Conservation (phyloP, 1,140 invertebrate species). For the Eumeta japonica region DNA sequence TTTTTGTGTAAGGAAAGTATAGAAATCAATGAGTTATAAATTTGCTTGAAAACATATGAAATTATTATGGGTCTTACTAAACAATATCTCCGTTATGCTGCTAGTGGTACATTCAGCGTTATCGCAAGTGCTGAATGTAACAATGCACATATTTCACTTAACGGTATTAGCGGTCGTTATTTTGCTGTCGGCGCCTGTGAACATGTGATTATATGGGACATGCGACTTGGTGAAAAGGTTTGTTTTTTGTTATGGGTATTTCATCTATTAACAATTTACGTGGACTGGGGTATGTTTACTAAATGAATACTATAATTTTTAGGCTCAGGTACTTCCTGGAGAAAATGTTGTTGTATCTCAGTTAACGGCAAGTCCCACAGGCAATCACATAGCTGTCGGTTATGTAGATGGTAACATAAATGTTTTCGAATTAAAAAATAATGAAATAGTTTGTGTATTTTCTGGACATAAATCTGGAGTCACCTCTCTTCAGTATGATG, state of each 20-base stretch:
- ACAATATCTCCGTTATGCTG: conserved; percentile 89
- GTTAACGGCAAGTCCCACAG: conserved; percentile 70
- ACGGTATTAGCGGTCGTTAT: conserved; percentile 76
- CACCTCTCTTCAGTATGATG: conserved; percentile 80
- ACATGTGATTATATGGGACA: conserved; percentile 92
- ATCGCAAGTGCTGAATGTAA: conserved; percentile 80
- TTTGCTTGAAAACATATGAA: too few relatives aligned
- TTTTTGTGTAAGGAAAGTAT: too few relatives aligned
- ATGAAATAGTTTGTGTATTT: conserved; percentile 75
- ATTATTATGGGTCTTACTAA: conserved; percentile 89
- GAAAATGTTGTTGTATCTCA: conserved; percentile 77
- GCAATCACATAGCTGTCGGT: conserved; percentile 81
- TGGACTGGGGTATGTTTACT: too few relatives aligned
- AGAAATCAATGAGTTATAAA: too few relatives aligned
- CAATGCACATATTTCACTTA: conserved; percentile 71
- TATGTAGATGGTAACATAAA: conserved; percentile 88
- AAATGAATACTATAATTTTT: conserved; percentile 12
- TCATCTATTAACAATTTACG: too few relatives aligned
- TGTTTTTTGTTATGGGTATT: conserved; percentile 8
- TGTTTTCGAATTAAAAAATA: conserved; percentile 73
- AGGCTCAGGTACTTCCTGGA: conserved; percentile 73
- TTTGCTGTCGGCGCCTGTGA: conserved; percentile 88
- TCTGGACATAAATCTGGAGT: conserved; percentile 87
- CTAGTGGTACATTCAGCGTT: conserved; percentile 81
- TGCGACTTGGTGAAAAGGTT: conserved; percentile 86